Conservation (phyloP, 2,888 invertebrate species). For the Mesorhabditis belari region DNA sequence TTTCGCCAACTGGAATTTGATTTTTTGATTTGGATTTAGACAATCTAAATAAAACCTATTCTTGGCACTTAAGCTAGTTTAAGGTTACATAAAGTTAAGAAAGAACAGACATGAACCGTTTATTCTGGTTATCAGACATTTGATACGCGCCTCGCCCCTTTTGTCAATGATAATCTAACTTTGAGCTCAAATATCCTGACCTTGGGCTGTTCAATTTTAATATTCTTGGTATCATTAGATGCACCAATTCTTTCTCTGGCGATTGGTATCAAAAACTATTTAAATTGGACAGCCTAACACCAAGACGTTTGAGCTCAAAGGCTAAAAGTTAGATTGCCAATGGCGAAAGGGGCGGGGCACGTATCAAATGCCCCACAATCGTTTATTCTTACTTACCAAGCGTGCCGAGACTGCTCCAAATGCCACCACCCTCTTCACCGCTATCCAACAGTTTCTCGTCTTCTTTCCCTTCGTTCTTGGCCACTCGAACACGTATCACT, state of each 20-base stretch:
- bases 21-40: conserved; percentile 14
- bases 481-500: conserved; percentile 60
- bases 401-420: conserved; percentile 63
- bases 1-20: conserved; percentile 40
- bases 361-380: no score
- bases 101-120: background rate
- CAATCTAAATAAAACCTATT: conserved; percentile 15
- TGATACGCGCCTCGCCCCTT: no score
- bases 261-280: no score
- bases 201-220: no score
- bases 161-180: background rate
- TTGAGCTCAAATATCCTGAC: no score
- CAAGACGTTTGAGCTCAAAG: background rate
- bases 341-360: no score
- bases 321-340: background rate
- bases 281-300: no score
- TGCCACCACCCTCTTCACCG: conserved; percentile 47
- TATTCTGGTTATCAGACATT: conserved; percentile 12
- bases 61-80: background rate
- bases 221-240: no score
- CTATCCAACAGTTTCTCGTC: conserved; percentile 79
- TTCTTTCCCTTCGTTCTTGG: conserved; percentile 81
- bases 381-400: background rate
- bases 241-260: no score
- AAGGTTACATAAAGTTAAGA: background rate